Percentiles rank a stretch among this genome's conserved stretches.
phyloP scores from a whole-genome alignment of 2,797 vertebrate species.

The Chelon labrosus region DNA sequence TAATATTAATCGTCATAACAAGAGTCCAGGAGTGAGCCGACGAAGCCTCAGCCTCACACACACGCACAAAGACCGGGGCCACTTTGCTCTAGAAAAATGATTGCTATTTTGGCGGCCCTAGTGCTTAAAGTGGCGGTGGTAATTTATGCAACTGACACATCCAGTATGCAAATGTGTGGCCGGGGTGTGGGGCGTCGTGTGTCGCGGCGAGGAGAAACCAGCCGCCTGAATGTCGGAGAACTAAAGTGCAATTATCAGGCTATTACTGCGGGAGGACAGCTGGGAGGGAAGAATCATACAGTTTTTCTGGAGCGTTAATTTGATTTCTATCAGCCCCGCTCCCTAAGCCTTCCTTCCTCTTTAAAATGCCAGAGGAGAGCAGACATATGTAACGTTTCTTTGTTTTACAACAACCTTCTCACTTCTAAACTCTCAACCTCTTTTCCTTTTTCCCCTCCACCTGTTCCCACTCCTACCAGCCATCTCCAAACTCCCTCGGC shows the following conservation, averaged over 20 bases:
- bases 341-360: constrained; percentile 63
- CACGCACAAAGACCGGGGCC: constrained; percentile 56
- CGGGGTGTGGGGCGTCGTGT: constrained; percentile 80
- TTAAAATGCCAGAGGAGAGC: constrained; percentile 67
- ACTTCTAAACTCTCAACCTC: constrained; percentile 40
- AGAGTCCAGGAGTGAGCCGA: constrained; percentile 74
- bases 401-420: constrained; percentile 72
- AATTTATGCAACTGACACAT: constrained; percentile 90
- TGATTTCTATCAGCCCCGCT: constrained; percentile 83
- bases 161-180: constrained; percentile 89
- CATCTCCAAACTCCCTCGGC: too few species aligned
- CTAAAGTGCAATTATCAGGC: constrained; percentile 90
- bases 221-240: constrained; percentile 85
- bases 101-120: constrained; percentile 85
- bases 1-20: constrained; percentile 88
- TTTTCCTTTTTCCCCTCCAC: constrained; percentile 3
- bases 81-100: constrained; percentile 85
- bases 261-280: constrained; percentile 85
- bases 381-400: constrained; percentile 70
- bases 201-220: constrained; percentile 77
- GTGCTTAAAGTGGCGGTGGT: constrained; percentile 85
- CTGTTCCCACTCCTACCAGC: constrained; percentile 31
- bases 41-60: constrained; percentile 40
- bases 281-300: constrained; percentile 81
- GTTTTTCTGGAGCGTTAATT: constrained; percentile 86